These are phyloP conservation scores for Porites rus DNA, from an alignment of 92 coral and sea anemone species.

Conservation along the genomic window DNA sequence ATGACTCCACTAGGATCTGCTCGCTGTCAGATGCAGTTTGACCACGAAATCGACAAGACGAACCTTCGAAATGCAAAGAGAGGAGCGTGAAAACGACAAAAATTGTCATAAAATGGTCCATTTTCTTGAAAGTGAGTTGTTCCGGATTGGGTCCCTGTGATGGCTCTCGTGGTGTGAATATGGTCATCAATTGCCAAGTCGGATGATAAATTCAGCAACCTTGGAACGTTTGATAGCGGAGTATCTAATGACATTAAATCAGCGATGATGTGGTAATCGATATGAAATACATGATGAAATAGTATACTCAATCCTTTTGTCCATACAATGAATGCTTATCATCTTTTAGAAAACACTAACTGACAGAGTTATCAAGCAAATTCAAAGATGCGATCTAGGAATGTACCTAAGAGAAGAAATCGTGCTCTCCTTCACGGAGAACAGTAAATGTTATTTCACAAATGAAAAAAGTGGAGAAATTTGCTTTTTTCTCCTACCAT, in stretches of 20 bases:
- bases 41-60: slow-evolving; percentile 3
- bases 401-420: slow-evolving; percentile 1
- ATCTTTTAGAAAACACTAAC: not conserved
- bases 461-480: too few relatives aligned
- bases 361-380: slow-evolving; percentile 10
- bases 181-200: not conserved
- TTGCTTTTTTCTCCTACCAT: too few relatives aligned
- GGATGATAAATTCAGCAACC: slow-evolving; percentile 23
- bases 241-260: slow-evolving; percentile 15
- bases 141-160: not conserved
- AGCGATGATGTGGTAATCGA: not conserved
- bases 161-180: not conserved
- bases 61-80: slow-evolving; percentile 1
- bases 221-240: slow-evolving; percentile 2
- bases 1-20: slow-evolving; percentile 7
- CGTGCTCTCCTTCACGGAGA: too few relatives aligned
- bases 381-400: not conserved
- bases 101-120: slow-evolving; percentile 20
- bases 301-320: slow-evolving; percentile 7
- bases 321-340: not conserved
- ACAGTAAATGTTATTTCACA: too few relatives aligned
- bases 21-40: slow-evolving; percentile 1
- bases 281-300: slow-evolving; percentile 13
- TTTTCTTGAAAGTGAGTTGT: not conserved
- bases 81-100: not conserved